phyloP scores from a whole-genome alignment of 2,888 invertebrate genomes.

The Diarsia mendica region DNA sequence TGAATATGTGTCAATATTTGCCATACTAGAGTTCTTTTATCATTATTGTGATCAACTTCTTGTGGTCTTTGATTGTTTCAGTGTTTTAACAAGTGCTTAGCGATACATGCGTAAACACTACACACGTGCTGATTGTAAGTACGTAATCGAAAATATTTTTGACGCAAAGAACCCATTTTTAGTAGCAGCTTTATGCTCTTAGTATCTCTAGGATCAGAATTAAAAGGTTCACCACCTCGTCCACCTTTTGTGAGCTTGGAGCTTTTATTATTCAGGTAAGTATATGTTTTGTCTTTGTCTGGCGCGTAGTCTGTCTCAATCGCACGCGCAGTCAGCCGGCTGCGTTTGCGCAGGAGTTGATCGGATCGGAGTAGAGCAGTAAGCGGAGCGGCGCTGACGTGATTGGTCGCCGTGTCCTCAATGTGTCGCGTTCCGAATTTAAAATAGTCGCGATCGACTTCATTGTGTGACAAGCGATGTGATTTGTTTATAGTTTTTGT shows the following conservation, averaged over 20 bases:
- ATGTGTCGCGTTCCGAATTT: slow-evolving; percentile 79
- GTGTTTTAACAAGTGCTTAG: slow-evolving; percentile 50
- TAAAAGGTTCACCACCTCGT: slow-evolving; percentile 74
- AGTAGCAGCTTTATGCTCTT: slow-evolving; percentile 53
- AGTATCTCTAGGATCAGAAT: slow-evolving; percentile 72
- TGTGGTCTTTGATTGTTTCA: slow-evolving; percentile 26
- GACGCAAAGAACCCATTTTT: slow-evolving; percentile 11
- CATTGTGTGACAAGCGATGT: slow-evolving; percentile 76
- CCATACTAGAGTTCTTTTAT: slow-evolving; percentile 45
- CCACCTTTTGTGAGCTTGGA: slow-evolving; percentile 80
- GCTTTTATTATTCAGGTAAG: slow-evolving; percentile 87
- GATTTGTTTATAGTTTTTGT: slow-evolving; percentile 74
- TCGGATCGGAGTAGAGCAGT: slow-evolving; percentile 83
- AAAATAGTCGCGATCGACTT: slow-evolving; percentile 84
- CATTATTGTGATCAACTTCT: slow-evolving; percentile 32
- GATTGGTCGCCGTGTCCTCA: slow-evolving; percentile 80
- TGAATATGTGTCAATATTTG: slow-evolving; percentile 23
- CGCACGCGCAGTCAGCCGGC: slow-evolving; percentile 77
- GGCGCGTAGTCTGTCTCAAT: slow-evolving; percentile 72
- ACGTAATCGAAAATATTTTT: not conserved
- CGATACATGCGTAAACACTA: not conserved
- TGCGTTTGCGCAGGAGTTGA: slow-evolving; percentile 85
- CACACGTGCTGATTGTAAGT: slow-evolving; percentile 15
- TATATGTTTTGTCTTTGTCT: slow-evolving; percentile 77
- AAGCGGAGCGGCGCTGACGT: slow-evolving; percentile 86